Evolutionary conservation across 2,797 vertebrate genomes (phyloP), one percentile per base, ranked within the genome.

Genomic region (Nannoperca australis): DNA sequence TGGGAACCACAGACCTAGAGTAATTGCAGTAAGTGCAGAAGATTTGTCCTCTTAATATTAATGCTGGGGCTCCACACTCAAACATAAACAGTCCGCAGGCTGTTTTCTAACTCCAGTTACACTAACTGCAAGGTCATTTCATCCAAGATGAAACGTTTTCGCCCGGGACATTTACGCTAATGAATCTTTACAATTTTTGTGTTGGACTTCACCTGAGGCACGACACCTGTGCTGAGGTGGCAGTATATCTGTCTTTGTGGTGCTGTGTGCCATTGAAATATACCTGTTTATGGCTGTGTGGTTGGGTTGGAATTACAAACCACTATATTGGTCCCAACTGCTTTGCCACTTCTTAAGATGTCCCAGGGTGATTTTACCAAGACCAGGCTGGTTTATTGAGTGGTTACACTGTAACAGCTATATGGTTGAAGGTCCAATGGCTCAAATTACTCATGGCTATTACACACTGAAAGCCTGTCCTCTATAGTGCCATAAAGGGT

Each of bases 251-350:
- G 75, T 83, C 84, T 78, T 51, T 66, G 56, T 56, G 62, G 78
- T 1, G 8, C 73, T 66, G 67, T 63, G 76, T 62, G 42, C 70
- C 66, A 65, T 20, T 91, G 88, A 90, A 89, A 86, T 91, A 91
- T 83, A 81, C 60, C 83, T 85, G 85, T 88, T 92, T 92, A 85
- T 82, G 87, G 81, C 65, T 55, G 69, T 87, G 89, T 81, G 87
- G 87, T 81, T 63, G 59, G 85, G 70, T 36, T 92, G 86, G 83
- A 93, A 92, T 93, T 92, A 93, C 85, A 93, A 85, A 89, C 88
- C 79, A 56, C 82, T 81, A 69, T 50, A 60, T 75, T 78, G 78
- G 77, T 68, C 84, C 89, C 59, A 66, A 89, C 70, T 85, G 87
- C 81, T 88, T 81, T 86, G 77, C 82, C 87, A 79, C 76, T 90